phyloP scores from a whole-genome alignment of 2,888 invertebrate genomes.

The Iselma pallidipennis region DNA sequence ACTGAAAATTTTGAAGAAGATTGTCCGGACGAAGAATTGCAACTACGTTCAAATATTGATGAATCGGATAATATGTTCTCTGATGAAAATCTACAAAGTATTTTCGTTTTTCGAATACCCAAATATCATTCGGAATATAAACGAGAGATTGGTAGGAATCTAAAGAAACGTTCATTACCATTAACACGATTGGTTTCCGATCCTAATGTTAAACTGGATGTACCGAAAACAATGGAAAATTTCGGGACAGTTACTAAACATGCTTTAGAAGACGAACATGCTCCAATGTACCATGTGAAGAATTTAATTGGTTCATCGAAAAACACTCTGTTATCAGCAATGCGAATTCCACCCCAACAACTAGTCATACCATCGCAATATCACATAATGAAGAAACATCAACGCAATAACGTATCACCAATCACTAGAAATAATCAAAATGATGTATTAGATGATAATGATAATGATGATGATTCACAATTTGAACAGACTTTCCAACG shows the following conservation, averaged over 20 bases:
- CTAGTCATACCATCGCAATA: conserved; percentile 50
- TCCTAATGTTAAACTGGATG: conserved; percentile 47
- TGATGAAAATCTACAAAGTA: neutral
- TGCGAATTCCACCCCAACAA: conserved; percentile 50
- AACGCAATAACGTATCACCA: no score
- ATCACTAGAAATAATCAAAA: no score
- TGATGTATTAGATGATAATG: conserved; percentile 16
- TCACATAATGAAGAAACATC: conserved; percentile 40
- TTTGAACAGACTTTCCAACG: conserved; percentile 36
- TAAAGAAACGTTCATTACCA: neutral
- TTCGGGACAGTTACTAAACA: conserved; percentile 47
- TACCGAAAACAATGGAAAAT: conserved; percentile 52
- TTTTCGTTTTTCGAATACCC: neutral
- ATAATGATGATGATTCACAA: conserved; percentile 12
- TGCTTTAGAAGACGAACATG: conserved; percentile 49
- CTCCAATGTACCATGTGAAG: conserved; percentile 51
- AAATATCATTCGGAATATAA: no score
- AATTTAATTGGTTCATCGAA: conserved; percentile 50
- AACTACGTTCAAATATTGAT: neutral
- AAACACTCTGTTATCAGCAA: conserved; percentile 47
- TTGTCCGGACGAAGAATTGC: neutral
- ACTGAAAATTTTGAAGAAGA: conserved; percentile 5
- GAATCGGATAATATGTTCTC: neutral
- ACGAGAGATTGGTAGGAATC: no score
- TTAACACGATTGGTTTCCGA: conserved; percentile 39